These are phyloP conservation scores for Ridgeia piscesae DNA, from an alignment of 1,140 invertebrate genomes.

Conservation along the genomic window DNA sequence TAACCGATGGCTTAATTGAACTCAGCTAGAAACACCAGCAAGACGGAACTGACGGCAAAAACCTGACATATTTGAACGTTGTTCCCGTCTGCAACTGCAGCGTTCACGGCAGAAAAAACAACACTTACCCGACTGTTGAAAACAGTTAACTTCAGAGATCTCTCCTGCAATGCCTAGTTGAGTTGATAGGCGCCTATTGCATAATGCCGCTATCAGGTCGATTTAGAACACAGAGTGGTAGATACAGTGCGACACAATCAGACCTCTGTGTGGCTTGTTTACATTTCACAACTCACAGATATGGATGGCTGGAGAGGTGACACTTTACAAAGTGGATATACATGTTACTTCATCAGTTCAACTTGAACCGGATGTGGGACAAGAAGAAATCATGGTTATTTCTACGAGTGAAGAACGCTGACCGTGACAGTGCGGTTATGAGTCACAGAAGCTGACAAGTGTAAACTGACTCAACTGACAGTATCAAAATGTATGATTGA, in stretches of 20 bases:
- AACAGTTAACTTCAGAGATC: neutral
- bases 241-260: neutral
- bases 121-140: neutral
- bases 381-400: neutral
- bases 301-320: neutral
- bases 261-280: neutral
- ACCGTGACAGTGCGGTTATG: neutral
- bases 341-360: neutral
- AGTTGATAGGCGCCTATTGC: neutral
- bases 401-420: neutral
- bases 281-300: neutral
- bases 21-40: neutral
- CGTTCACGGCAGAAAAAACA: neutral
- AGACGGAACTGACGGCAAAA: neutral
- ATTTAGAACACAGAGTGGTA: neutral
- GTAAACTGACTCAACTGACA: neutral
- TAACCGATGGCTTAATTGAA: neutral
- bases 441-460: neutral
- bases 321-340: neutral
- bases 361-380: neutral
- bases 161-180: neutral
- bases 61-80: neutral
- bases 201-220: neutral
- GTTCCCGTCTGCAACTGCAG: neutral
- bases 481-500: too few relatives aligned